phyloP scores from a whole-genome alignment of 1,140 invertebrate genomes.

The Diorhabda carinulata region DNA sequence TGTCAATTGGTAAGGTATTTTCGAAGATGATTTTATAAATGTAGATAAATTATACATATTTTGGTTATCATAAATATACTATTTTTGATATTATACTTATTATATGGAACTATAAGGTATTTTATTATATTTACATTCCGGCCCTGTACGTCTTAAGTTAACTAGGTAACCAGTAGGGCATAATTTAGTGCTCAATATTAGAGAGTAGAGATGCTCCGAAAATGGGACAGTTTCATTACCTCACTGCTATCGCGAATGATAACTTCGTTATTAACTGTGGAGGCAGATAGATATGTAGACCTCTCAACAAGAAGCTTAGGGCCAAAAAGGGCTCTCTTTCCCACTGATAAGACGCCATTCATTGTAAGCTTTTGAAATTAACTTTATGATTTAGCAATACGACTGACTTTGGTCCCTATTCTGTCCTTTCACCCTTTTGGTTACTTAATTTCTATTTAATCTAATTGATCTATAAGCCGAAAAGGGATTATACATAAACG shows the following conservation, averaged over 20 bases:
- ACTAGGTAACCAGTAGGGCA: slow-evolving; percentile 23
- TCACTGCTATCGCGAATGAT: slow-evolving; percentile 28
- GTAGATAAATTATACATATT: no score
- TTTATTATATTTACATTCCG: no score
- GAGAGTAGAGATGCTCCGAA: slow-evolving; percentile 25
- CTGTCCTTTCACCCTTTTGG: neutral
- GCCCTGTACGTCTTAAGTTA: slow-evolving; percentile 9
- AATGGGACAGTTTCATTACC: slow-evolving; percentile 38
- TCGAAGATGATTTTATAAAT: no score
- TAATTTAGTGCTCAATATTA: slow-evolving; percentile 36
- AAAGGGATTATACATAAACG: no score
- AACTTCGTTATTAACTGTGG: slow-evolving; percentile 35
- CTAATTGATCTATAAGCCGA: no score
- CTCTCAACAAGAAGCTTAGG: slow-evolving; percentile 30
- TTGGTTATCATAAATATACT: no score
- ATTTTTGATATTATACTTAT: no score
- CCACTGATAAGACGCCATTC: slow-evolving; percentile 16
- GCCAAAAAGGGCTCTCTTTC: slow-evolving; percentile 16
- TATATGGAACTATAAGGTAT: no score
- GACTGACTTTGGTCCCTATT: neutral
- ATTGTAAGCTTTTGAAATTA: slow-evolving; percentile 17
- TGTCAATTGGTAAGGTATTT: no score
- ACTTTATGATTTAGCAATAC: slow-evolving; percentile 17
- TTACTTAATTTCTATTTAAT: neutral
- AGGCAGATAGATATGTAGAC: slow-evolving; percentile 35